Evolutionary conservation across 2,113 vertebrate species (phyloP), one percentile per base, ranked within the genome.

Genomic region (Dipodomys stephensi): DNA sequence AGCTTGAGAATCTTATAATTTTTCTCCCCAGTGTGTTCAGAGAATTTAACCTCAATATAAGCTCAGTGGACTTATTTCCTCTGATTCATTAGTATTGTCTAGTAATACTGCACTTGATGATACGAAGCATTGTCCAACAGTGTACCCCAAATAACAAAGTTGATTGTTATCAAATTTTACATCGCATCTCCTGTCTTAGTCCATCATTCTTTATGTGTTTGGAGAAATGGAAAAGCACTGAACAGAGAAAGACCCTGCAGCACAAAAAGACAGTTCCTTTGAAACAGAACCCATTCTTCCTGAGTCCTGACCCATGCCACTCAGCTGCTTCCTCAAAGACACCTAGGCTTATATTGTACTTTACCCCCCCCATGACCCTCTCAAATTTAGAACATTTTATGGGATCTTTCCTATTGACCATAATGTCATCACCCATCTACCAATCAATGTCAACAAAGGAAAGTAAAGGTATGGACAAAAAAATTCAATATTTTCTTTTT

Each of bases 11-110:
- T 46, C 19, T 30, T 39, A 44, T 32, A 18, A 64, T 57, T 91
- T 87, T 83, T 49, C 78, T 93, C n/a, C 28, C 71, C 30, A 83
- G 10, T 72, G 39, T 91, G 83, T 88, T 30, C 7, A 79, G 25
- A 91, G 57, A 87, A 22, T 67, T 53, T 35, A 83, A 79, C 46
- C 1, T 62, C 65, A 83, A 46, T 22, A 65, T 87, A 60, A 90
- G 13, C 28, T 67, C n/a, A 77, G 13, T 81, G 64, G 16, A 72
- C 44, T 71, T 39, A 44, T 72, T 83, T 72, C 67, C 30, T 79
- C n/a, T 76, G 69, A 93, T 20, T 88, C 57, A 60, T 62, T 8
- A 83, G 18, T 35, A 67, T 3, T 74, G 11, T 7, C 68, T 74
- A 74, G 74, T 83, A 67, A 30, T 53, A 68, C 60, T 73, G 72